A percentile compares a stretch with the other conserved stretches of the same genome.
Evolutionary conservation across 2,113 vertebrate genomes (phyloP).

Genomic region (Hemiprocne comata): DNA sequence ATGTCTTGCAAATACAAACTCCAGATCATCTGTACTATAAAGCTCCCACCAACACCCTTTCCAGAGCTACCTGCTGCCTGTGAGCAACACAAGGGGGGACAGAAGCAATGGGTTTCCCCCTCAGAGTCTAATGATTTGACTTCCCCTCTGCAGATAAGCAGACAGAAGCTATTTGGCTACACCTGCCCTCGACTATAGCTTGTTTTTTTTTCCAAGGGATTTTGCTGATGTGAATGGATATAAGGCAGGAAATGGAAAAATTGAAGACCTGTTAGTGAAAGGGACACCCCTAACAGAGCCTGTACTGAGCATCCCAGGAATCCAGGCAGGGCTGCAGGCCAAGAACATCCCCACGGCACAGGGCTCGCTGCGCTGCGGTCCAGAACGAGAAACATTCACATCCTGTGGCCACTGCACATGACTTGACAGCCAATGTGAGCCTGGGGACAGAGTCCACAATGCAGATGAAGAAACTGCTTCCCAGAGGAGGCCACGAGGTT

Average conservation of each 20-base stretch:
- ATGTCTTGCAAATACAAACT: not conserved
- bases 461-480: not conserved
- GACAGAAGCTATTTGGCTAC: not conserved
- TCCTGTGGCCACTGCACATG: accelerated
- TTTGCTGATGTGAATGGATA: not conserved
- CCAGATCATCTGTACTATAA: not conserved
- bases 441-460: not conserved
- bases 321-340: not conserved
- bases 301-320: not conserved
- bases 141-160: not conserved
- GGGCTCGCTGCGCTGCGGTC: not conserved
- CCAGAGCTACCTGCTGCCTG: not conserved
- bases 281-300: not conserved
- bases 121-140: not conserved
- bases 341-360: not conserved
- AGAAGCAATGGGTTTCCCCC: not conserved
- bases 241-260: constrained; percentile 28
- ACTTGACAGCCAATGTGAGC: not conserved
- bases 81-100: not conserved
- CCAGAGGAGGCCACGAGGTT: too few species aligned
- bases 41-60: accelerated
- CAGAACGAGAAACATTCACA: not conserved
- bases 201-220: not conserved
- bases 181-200: not conserved
- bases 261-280: not conserved